Conservation (phyloP, 2,888 invertebrate species). For the Amphipoea oculea region DNA sequence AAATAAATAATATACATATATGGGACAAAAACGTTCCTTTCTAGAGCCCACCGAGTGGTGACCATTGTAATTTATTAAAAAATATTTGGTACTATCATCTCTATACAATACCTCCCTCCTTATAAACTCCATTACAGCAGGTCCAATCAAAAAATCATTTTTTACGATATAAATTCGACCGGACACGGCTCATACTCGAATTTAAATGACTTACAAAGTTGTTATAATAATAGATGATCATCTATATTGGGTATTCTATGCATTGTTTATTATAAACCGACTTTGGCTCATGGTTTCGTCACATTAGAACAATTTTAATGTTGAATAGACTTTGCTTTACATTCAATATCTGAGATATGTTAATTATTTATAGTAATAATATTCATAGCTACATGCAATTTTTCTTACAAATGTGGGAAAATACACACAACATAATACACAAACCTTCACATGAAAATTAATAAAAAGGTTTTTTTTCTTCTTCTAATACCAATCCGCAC, state of each 20-base stretch:
- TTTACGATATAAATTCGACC: slow-evolving; percentile 88
- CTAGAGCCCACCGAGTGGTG: no score
- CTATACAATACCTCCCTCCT: slow-evolving; percentile 75
- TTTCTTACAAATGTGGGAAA: not conserved
- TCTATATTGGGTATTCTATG: slow-evolving; percentile 59
- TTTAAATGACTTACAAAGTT: slow-evolving; percentile 84
- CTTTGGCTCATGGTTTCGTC: slow-evolving; percentile 24
- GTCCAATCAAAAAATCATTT: slow-evolving; percentile 90
- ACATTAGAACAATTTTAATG: not conserved
- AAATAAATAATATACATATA: not conserved
- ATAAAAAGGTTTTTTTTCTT: not conserved
- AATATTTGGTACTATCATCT: slow-evolving; percentile 68
- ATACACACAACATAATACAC: no score
- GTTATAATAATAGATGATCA: slow-evolving; percentile 76
- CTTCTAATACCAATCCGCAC: not conserved
- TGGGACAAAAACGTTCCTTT: not conserved
- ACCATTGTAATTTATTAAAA: not conserved
- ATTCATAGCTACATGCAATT: not conserved
- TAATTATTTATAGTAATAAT: not conserved
- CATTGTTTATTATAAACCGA: slow-evolving; percentile 61
- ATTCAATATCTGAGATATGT: not conserved
- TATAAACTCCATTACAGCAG: slow-evolving; percentile 83
- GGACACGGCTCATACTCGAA: slow-evolving; percentile 86
- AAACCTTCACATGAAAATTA: not conserved
- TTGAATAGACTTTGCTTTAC: not conserved